A percentile compares a stretch with the other conserved stretches of the same genome.
Conservation (phyloP, 1,140 invertebrate genomes). For the Zelostemma sp. region DNA sequence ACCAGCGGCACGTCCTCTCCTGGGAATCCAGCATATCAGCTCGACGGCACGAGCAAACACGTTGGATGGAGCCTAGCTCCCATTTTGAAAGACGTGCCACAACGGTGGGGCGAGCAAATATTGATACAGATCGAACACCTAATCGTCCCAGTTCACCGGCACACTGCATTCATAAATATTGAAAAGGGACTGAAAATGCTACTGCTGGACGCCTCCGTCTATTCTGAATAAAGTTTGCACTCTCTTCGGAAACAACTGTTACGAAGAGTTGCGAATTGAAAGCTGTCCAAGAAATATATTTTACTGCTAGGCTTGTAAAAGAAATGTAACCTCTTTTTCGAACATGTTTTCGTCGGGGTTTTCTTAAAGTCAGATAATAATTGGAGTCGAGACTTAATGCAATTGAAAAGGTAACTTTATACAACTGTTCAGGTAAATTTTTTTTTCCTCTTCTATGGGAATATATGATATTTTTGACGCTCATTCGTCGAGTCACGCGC, state of each 20-base stretch:
- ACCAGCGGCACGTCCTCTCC: conserved; percentile 62
- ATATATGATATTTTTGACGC: conserved; percentile 8
- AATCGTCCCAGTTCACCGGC: conserved; percentile 28
- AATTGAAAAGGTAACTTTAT: too few species aligned
- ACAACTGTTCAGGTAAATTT: too few species aligned
- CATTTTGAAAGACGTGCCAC: conserved; percentile 33
- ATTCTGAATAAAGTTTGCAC: not conserved
- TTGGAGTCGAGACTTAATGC: too few species aligned
- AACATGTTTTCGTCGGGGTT: too few species aligned
- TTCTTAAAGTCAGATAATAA: too few species aligned
- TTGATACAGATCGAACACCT: conserved; percentile 47
- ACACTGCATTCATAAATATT: conserved; percentile 21
- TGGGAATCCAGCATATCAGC: conserved; percentile 64
- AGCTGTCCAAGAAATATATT: conserved; percentile 15
- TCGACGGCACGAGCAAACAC: conserved; percentile 65
- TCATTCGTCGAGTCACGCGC: too few species aligned
- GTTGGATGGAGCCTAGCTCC: conserved; percentile 40
- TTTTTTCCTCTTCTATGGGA: too few species aligned
- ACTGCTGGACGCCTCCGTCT: conserved; percentile 1
- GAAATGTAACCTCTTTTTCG: conserved; percentile 20
- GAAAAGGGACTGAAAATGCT: conserved; percentile 9
- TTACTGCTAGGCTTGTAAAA: not conserved
- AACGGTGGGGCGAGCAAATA: conserved; percentile 24
- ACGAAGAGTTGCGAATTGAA: conserved; percentile 28
- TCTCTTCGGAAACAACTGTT: not conserved